These are phyloP conservation scores for Halcyon badia DNA, from an alignment of 2,797 vertebrate genomes.

Conservation along the genomic window DNA sequence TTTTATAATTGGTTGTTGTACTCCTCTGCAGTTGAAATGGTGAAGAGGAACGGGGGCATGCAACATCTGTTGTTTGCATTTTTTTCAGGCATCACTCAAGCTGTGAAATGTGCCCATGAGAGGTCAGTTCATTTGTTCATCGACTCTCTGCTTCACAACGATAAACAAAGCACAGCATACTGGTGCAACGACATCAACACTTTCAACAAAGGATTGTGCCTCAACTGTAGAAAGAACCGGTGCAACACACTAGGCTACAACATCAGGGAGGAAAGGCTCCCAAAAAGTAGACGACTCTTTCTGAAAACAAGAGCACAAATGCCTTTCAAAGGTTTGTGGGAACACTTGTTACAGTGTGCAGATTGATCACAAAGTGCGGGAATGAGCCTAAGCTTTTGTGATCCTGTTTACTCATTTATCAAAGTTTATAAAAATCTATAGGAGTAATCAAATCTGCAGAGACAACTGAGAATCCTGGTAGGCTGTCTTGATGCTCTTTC, in stretches of 20 bases:
- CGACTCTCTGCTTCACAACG: slow-evolving; percentile 88
- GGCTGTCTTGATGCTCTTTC: neutral
- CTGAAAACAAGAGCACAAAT: slow-evolving; percentile 86
- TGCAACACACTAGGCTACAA: slow-evolving; percentile 93
- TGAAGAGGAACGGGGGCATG: neutral
- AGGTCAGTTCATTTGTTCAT: slow-evolving; percentile 94
- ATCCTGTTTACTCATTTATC: neutral
- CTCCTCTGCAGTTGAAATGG: neutral
- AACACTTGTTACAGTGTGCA: neutral
- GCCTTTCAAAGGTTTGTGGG: slow-evolving; percentile 91
- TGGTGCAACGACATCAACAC: slow-evolving; percentile 86
- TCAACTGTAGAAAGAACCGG: slow-evolving; percentile 89
- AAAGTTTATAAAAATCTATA: neutral
- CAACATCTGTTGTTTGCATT: neutral
- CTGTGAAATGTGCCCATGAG: slow-evolving; percentile 95
- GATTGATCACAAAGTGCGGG: neutral
- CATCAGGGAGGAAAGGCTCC: slow-evolving; percentile 74
- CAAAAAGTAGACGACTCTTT: slow-evolving; percentile 85
- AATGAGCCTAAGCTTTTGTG: neutral
- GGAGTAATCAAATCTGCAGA: slow-evolving; percentile 1
- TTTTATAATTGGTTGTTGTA: neutral
- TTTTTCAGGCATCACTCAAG: slow-evolving; percentile 82
- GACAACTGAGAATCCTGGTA: neutral
- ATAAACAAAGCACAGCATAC: slow-evolving; percentile 90
- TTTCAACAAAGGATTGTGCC: slow-evolving; percentile 90